Conservation (phyloP, 2,113 vertebrate genomes). For the Sclerurus mexicanus region DNA sequence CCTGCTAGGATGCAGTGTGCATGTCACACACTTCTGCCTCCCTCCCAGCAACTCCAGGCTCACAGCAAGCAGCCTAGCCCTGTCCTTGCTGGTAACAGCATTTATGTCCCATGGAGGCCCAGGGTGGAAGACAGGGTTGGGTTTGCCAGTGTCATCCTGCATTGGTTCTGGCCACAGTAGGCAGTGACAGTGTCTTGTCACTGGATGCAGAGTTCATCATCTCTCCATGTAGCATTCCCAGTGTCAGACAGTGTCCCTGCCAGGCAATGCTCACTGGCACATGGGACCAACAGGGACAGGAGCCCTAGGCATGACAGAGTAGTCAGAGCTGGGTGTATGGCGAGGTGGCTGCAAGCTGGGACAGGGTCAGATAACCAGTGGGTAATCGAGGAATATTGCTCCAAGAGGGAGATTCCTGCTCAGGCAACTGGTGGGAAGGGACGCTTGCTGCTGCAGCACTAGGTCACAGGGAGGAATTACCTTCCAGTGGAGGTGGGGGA, state of each 20-base stretch:
- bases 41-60: not conserved
- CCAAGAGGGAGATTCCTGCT: not conserved
- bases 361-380: not conserved
- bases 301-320: fast-evolving
- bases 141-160: not conserved
- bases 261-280: not conserved
- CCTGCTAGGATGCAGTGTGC: not conserved
- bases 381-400: not conserved
- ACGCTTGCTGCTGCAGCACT: not conserved
- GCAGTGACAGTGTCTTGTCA: not conserved
- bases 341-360: not conserved
- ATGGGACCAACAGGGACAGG: not conserved
- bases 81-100: not conserved
- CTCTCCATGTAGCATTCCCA: not conserved
- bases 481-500: not conserved
- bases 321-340: not conserved
- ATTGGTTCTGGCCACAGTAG: not conserved
- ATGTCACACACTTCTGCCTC: fast-evolving
- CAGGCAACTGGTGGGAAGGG: not conserved
- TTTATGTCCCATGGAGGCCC: not conserved
- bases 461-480: not conserved
- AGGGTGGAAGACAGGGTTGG: not conserved
- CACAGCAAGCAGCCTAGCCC: not conserved
- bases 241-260: not conserved
- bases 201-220: not conserved